Base-by-base conservation (phyloP, 2,888 invertebrate genomes). In the Itoplectis maculator region DNA sequence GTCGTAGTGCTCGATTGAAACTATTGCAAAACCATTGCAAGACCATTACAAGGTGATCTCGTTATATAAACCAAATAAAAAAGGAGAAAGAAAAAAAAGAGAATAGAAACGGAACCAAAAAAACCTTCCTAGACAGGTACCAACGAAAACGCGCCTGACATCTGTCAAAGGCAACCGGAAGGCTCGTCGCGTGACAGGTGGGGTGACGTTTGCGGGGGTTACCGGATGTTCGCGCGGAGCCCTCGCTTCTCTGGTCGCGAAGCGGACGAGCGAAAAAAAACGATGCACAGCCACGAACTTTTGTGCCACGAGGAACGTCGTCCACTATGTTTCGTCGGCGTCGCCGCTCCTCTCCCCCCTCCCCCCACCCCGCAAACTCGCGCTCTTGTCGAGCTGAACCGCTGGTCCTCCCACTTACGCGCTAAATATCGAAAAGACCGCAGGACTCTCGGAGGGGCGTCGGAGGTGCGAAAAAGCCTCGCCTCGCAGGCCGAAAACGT, bases 161-260 rank as follows among this genome's bases (percentile, higher is more conserved):
- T 65, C 70, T 75, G 78, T 79, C 78, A 78, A 68, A 11, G 1
- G 8, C 4, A 9, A n/a, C 23, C 4, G 37, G 70, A 77, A 63
- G 18, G 23, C 7, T 65, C 54, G 56, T 63, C 7, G 13, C 56
- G 56, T 42, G 65, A 59, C 59, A 42, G 65, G 9, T 61, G 11
- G 23, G 2, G 61, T 73, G 78, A 82, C 78, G 82, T 78, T 78
- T 42, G 37, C 18, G 51, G 66, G n/a, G 76, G 61, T 45, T 37
- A 74, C 81, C 78, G 74, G 78, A 79, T 65, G 75, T 78, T 65
- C 65, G 15, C 35, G n/a, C 29, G 29, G 13, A 45, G 29, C 63
- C 69, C 13, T 20, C 47, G 35, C 69, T 37, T 20, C 23, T 23
- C n/a, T n/a, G n/a, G n/a, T n/a, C 61, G 49, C 29, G 5, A 23